A percentile compares a stretch with the other conserved stretches of the same genome.
phyloP scores from a whole-genome alignment of 1,140 invertebrate species.

The Drosophila kepulauana region DNA sequence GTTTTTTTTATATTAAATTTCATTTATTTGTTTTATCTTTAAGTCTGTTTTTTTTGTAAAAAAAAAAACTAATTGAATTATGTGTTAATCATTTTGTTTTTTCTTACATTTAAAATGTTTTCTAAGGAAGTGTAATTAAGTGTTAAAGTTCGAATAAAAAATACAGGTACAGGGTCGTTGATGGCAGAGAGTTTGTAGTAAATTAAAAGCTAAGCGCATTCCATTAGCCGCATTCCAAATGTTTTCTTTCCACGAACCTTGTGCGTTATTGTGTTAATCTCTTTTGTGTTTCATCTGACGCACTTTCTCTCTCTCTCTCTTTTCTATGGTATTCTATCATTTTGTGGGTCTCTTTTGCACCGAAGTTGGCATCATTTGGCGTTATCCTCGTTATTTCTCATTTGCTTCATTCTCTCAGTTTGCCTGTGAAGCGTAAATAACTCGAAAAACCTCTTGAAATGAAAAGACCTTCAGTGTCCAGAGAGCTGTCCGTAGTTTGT shows the following conservation, averaged over 20 bases:
- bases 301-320: background rate
- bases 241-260: constrained; percentile 23
- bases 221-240: constrained; percentile 19
- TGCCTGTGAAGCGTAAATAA: constrained; percentile 11
- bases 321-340: background rate
- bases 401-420: constrained; percentile 2
- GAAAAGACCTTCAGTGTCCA: constrained; percentile 32
- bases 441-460: constrained; percentile 30
- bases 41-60: too few species aligned
- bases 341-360: background rate
- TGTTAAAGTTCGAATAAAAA: too few species aligned
- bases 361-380: constrained; percentile 3
- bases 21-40: too few species aligned
- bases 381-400: constrained; percentile 11
- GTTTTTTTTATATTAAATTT: too few species aligned
- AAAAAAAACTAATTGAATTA: too few species aligned
- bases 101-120: too few species aligned
- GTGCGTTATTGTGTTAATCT: constrained; percentile 40
- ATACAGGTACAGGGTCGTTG: background rate
- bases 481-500: background rate
- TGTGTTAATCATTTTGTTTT: too few species aligned
- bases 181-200: background rate
- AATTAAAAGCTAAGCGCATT: background rate
- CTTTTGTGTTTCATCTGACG: background rate
- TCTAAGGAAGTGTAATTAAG: too few species aligned